Percentiles rank a stretch among this genome's conserved stretches.
Evolutionary conservation across 1,140 invertebrate species (phyloP).

Genomic region (Pantala flavescens): DNA sequence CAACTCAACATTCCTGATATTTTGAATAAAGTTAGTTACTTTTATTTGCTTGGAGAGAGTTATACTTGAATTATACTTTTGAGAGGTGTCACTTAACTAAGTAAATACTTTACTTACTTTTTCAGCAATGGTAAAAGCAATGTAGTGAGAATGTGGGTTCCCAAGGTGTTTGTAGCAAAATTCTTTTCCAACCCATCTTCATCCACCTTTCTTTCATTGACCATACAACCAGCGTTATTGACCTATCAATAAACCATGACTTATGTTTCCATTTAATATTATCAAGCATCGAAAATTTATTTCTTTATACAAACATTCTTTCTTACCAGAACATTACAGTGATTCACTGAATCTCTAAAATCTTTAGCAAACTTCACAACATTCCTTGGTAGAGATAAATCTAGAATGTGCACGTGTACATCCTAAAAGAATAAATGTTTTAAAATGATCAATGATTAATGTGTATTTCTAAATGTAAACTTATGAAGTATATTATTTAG

Average conservation of each 20-base stretch:
- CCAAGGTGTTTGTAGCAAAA: conserved; percentile 42
- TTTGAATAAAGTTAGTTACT: too few relatives aligned
- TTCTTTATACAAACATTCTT: background rate
- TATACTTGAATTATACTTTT: too few relatives aligned
- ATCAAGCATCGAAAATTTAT: background rate
- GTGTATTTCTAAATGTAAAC: background rate
- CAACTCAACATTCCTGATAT: too few relatives aligned
- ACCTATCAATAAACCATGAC: conserved; percentile 25
- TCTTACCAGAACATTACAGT: conserved; percentile 34
- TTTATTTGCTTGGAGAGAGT: too few relatives aligned
- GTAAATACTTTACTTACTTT: conserved; percentile 27
- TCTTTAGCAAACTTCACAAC: conserved; percentile 34
- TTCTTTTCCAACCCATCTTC: conserved; percentile 38
- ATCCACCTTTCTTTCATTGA: conserved; percentile 33
- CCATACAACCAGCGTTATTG: conserved; percentile 44
- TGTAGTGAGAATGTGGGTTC: conserved; percentile 37
- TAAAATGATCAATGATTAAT: conserved; percentile 13
- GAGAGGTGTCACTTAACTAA: too few relatives aligned
- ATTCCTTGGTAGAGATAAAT: conserved; percentile 35
- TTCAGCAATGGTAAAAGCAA: conserved; percentile 33
- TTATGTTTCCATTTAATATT: background rate
- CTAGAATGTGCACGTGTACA: conserved; percentile 37
- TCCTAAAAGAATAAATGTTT: conserved; percentile 29
- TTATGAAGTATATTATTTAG: background rate
- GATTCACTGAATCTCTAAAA: conserved; percentile 31